Evolutionary conservation across 2,888 invertebrate species (phyloP).

Genomic region (Noctua janthe): DNA sequence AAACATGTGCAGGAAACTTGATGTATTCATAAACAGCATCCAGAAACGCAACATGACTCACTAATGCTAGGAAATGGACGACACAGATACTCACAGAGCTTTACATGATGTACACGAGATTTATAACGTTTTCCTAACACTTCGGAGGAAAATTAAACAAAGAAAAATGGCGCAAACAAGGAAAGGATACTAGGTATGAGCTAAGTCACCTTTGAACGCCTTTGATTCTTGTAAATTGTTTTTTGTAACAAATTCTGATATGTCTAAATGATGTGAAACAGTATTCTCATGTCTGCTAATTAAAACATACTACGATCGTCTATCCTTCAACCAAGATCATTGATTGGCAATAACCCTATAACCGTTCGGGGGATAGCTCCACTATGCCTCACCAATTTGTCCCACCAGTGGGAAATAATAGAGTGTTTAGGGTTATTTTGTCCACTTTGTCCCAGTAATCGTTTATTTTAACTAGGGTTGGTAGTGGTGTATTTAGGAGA

Average conservation of each 20-base stretch:
- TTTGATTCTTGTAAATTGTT: slow-evolving; percentile 23
- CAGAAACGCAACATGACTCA: slow-evolving; percentile 58
- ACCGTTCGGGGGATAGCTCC: not conserved
- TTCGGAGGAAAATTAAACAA: slow-evolving; percentile 40
- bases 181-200: not conserved
- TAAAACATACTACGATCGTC: slow-evolving; percentile 9
- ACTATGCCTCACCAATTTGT: not conserved
- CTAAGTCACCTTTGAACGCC: slow-evolving; percentile 16
- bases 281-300: not conserved
- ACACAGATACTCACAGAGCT: slow-evolving; percentile 55
- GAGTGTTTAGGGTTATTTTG: not conserved
- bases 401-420: not conserved
- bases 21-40: slow-evolving; percentile 56
- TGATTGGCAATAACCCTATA: not conserved
- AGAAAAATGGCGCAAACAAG: not conserved
- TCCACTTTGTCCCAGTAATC: not conserved
- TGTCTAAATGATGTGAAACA: slow-evolving; percentile 40
- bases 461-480: not conserved
- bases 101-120: slow-evolving; percentile 33
- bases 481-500: not conserved
- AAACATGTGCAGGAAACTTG: slow-evolving; percentile 49
- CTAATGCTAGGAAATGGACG: slow-evolving; percentile 57
- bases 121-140: slow-evolving; percentile 40
- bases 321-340: not conserved
- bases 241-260: slow-evolving; percentile 11